Percentiles rank a stretch among this genome's conserved stretches.
These are phyloP conservation scores for Anguilla rostrata DNA, from an alignment of 2,113 vertebrate species.

Conservation along the genomic window DNA sequence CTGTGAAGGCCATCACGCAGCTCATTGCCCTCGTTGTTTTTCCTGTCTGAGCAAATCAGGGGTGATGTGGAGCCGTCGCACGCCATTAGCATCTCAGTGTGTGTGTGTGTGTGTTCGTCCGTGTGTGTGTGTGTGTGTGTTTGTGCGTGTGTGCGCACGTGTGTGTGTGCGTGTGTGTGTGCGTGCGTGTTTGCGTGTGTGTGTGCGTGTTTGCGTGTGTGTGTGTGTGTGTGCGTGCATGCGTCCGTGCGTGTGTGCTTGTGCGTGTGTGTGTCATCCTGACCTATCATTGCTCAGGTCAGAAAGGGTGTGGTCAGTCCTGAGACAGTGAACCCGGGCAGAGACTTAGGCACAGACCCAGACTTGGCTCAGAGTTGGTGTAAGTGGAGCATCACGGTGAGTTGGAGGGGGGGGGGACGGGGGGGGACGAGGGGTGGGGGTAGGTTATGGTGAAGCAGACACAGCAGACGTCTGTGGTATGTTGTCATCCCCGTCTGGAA, in stretches of 20 bases:
- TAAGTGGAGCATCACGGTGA: background rate
- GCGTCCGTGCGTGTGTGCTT: constrained; percentile 6
- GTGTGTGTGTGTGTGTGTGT: background rate
- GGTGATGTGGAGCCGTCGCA: background rate
- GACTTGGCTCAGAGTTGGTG: too few relatives aligned
- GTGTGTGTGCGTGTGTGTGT: too few relatives aligned
- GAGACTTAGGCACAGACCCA: background rate
- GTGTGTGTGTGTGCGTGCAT: too few relatives aligned
- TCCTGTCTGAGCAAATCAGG: background rate
- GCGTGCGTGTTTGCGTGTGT: too few relatives aligned
- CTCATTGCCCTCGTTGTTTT: background rate
- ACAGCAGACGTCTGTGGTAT: background rate
- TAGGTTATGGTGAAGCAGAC: too few relatives aligned
- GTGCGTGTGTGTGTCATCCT: constrained; percentile 21
- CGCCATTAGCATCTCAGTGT: background rate
- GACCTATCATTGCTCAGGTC: too few relatives aligned
- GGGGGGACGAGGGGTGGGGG: background rate
- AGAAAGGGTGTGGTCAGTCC: too few relatives aligned
- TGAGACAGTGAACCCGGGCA: too few relatives aligned
- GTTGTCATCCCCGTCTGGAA: background rate
- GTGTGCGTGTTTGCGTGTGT: too few relatives aligned
- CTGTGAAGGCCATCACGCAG: background rate
- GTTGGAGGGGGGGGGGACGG: background rate
- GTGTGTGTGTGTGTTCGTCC: too few relatives aligned
- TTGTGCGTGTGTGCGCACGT: background rate